Percentiles rank a stretch among this genome's conserved stretches.
Conservation (phyloP, 2,888 invertebrate genomes). For the Hylaea fasciaria region DNA sequence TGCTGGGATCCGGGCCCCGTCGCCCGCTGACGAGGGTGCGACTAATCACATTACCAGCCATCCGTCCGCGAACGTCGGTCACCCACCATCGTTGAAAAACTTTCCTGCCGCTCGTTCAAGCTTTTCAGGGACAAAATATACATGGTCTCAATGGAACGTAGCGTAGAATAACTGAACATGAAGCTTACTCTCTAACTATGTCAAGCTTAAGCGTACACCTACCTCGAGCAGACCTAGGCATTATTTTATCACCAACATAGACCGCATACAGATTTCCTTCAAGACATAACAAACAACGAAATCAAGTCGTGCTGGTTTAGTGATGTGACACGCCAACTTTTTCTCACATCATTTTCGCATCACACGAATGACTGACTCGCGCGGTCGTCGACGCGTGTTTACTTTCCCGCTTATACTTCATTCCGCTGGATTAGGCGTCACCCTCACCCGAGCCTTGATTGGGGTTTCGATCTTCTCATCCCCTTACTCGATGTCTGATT, state of each 20-base stretch:
- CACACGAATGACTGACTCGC: conserved; percentile 6
- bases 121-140: too few relatives aligned
- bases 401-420: conserved; percentile 61
- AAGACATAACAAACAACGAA: background rate
- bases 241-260: too few relatives aligned
- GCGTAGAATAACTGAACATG: too few relatives aligned
- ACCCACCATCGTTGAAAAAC: background rate
- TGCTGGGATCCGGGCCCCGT: conserved; percentile 51
- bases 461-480: conserved; percentile 44
- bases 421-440: conserved; percentile 54
- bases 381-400: conserved; percentile 45
- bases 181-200: too few relatives aligned
- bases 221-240: too few relatives aligned
- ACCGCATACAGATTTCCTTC: too few relatives aligned
- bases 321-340: conserved; percentile 9
- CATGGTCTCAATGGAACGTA: too few relatives aligned
- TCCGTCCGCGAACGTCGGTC: conserved; percentile 35
- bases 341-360: conserved; percentile 19
- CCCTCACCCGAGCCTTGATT: conserved; percentile 48
- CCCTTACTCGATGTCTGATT: conserved; percentile 19
- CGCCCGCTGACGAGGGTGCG: conserved; percentile 51
- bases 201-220: too few relatives aligned
- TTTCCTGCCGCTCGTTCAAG: background rate
- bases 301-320: background rate
- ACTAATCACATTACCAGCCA: conserved; percentile 57